A percentile compares a stretch with the other conserved stretches of the same genome.
Evolutionary conservation across 2,888 invertebrate genomes (phyloP).

Genomic region (Dolomedes plantarius): DNA sequence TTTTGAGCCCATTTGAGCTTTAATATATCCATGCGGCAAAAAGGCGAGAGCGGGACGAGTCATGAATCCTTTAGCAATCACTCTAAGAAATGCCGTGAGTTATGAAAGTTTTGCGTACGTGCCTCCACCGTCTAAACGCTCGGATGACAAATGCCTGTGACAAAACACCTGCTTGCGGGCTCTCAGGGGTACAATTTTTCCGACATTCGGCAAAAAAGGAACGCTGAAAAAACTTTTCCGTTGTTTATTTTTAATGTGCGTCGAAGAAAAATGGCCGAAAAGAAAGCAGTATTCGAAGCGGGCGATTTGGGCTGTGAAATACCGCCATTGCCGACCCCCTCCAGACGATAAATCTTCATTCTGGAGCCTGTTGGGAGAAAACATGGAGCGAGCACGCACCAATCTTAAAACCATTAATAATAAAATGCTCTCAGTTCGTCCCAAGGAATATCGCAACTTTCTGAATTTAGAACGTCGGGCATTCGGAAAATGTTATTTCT

Average conservation of each 20-base stretch:
- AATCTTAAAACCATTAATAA: constrained; percentile 50
- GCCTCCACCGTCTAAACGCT: background rate
- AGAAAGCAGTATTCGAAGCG: background rate
- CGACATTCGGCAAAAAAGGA: constrained; percentile 14
- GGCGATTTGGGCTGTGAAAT: background rate
- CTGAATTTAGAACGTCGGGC: too few species aligned
- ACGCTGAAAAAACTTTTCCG: constrained; percentile 23
- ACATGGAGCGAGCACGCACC: constrained; percentile 43
- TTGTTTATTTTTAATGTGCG: constrained; percentile 64
- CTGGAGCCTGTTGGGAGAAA: constrained; percentile 26
- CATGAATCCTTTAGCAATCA: constrained; percentile 12
- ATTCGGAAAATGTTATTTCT: too few species aligned
- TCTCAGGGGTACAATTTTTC: constrained; percentile 20
- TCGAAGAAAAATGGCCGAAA: constrained; percentile 44
- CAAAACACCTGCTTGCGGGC: constrained; percentile 47
- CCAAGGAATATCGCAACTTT: too few species aligned
- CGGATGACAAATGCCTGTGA: constrained; percentile 40
- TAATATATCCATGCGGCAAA: background rate
- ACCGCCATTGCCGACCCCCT: background rate
- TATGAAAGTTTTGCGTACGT: background rate
- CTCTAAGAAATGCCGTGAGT: background rate
- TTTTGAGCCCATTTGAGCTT: background rate
- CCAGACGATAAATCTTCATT: constrained; percentile 61
- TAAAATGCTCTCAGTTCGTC: background rate
- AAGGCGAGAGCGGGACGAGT: background rate